Conservation (phyloP, 2,113 vertebrate genomes). For the Thamnophis sirtalis region DNA sequence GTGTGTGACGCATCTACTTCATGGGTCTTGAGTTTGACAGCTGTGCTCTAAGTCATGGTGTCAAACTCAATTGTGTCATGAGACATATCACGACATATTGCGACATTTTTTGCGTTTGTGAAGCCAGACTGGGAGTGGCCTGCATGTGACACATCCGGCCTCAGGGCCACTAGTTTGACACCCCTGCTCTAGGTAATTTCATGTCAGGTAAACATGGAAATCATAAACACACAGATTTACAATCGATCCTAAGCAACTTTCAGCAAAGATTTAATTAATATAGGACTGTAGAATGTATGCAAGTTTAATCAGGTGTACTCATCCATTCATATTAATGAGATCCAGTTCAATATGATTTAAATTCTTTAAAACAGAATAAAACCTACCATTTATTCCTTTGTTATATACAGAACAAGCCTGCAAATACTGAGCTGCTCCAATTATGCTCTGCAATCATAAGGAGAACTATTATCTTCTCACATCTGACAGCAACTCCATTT, state of each 20-base stretch:
- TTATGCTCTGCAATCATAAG: neutral
- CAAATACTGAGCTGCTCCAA: neutral
- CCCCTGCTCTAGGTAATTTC: neutral
- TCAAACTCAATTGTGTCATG: no score
- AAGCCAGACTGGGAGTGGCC: accelerated
- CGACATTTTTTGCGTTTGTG: no score
- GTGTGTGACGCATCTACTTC: no score
- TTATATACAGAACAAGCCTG: neutral
- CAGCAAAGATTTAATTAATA: neutral
- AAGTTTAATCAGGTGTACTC: neutral
- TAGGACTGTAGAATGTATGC: neutral
- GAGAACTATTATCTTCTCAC: neutral
- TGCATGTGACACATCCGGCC: no score
- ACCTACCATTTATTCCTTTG: neutral
- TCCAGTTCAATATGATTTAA: neutral
- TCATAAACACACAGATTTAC: neutral
- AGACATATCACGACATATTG: no score
- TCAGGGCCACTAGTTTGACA: no score
- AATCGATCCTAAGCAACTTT: neutral
- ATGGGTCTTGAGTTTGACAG: no score
- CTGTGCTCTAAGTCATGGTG: no score
- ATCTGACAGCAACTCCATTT: neutral
- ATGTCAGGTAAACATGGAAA: neutral
- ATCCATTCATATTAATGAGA: neutral
- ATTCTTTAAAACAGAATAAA: neutral